Evolutionary conservation across 2,888 invertebrate species (phyloP).

Genomic region (Cordilura impudica): DNA sequence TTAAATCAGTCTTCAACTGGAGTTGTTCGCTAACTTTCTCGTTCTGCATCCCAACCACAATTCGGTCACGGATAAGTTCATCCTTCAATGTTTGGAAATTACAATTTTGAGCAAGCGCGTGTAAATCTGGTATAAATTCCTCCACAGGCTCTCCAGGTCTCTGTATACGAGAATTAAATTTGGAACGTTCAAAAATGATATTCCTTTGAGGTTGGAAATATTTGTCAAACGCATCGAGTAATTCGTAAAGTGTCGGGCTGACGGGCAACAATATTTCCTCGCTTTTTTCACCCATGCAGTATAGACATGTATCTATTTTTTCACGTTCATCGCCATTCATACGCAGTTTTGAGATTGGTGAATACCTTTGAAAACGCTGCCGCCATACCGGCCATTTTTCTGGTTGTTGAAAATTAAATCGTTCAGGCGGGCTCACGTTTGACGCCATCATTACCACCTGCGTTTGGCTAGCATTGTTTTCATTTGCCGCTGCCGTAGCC

Average conservation of each 20-base stretch:
- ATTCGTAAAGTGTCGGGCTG: not conserved
- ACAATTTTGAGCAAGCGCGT: slow-evolving; percentile 8
- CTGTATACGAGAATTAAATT: not conserved
- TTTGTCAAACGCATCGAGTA: not conserved
- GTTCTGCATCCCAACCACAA: slow-evolving; percentile 13
- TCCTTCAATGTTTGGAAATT: slow-evolving; percentile 23
- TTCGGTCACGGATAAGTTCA: slow-evolving; percentile 1
- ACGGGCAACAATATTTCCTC: not conserved
- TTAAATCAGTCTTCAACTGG: not conserved
- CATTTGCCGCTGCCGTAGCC: too few species aligned
- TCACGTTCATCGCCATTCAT: not conserved
- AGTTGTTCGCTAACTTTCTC: not conserved
- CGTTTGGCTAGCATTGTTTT: too few species aligned
- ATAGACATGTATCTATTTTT: not conserved
- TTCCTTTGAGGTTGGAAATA: not conserved
- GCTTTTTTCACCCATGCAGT: too few species aligned
- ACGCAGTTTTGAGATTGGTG: not conserved
- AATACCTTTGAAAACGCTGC: too few species aligned
- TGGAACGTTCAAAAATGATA: not conserved
- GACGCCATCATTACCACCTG: too few species aligned
- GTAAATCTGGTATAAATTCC: slow-evolving; percentile 4
- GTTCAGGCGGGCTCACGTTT: too few species aligned
- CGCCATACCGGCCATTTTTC: too few species aligned
- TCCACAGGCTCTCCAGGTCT: not conserved
- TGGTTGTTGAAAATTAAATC: too few species aligned